phyloP scores from a whole-genome alignment of 2,113 vertebrate genomes.

The Myotis davidii region DNA sequence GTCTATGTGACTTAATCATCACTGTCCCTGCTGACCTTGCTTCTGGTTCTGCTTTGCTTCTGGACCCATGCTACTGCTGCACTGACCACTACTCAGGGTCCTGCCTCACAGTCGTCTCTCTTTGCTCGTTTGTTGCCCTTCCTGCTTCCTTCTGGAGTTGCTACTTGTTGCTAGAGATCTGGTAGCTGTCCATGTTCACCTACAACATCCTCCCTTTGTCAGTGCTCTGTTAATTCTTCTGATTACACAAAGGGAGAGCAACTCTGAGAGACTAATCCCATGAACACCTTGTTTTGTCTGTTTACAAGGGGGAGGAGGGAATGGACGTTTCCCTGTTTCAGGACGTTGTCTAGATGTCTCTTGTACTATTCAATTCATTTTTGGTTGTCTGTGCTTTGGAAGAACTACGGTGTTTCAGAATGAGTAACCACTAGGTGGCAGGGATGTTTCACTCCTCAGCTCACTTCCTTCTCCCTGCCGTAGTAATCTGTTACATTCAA shows the following conservation, averaged over 20 bases:
- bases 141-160: not conserved
- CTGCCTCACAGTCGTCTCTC: not conserved
- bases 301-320: not conserved
- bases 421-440: slow-evolving; percentile 72
- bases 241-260: not conserved
- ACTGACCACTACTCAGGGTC: not conserved
- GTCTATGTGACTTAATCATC: not conserved
- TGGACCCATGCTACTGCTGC: not conserved
- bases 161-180: not conserved
- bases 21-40: not conserved
- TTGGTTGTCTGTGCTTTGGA: not conserved
- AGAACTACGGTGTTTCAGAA: not conserved
- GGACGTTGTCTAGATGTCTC: not conserved
- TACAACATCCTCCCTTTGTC: not conserved
- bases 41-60: not conserved
- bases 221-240: not conserved
- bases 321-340: not conserved
- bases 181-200: not conserved
- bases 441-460: not conserved
- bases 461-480: not conserved
- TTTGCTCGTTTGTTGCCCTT: not conserved
- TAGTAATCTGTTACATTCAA: not conserved
- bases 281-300: not conserved
- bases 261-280: not conserved
- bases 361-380: not conserved